These are phyloP conservation scores for Acronicta aceris DNA, from an alignment of 2,888 invertebrate genomes.

Conservation along the genomic window DNA sequence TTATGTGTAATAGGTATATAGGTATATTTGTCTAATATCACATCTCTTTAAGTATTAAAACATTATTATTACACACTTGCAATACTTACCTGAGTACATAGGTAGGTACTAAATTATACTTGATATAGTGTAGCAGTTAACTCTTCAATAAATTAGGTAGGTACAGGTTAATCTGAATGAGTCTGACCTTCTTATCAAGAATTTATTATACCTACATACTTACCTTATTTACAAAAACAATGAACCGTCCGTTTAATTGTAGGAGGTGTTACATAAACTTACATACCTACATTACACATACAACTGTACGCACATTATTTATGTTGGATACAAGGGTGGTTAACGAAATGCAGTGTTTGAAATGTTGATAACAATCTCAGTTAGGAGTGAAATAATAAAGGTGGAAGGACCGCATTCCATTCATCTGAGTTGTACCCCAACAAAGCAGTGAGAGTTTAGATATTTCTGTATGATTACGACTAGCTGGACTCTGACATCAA, in stretches of 20 bases:
- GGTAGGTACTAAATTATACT: no score
- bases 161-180: no score
- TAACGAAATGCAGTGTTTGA: conserved; percentile 39
- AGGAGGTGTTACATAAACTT: conserved; percentile 36
- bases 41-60: no score
- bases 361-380: conserved; percentile 56
- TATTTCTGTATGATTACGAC: conserved; percentile 57
- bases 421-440: conserved; percentile 58
- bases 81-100: no score
- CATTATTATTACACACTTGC: no score
- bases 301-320: conserved; percentile 36
- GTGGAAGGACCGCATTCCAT: conserved; percentile 64
- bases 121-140: no score
- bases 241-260: conserved; percentile 42
- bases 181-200: conserved; percentile 7
- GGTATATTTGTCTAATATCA: no score
- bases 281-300: conserved; percentile 12
- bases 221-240: conserved; percentile 31
- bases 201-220: conserved; percentile 20
- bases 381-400: conserved; percentile 54
- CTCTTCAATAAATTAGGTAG: no score
- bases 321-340: conserved; percentile 22
- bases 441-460: conserved; percentile 60
- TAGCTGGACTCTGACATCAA: conserved; percentile 63
- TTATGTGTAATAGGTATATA: no score